A percentile compares a stretch with the other conserved stretches of the same genome.
Conservation (phyloP, 2,113 vertebrate genomes). For the Zosterops pallidus region DNA sequence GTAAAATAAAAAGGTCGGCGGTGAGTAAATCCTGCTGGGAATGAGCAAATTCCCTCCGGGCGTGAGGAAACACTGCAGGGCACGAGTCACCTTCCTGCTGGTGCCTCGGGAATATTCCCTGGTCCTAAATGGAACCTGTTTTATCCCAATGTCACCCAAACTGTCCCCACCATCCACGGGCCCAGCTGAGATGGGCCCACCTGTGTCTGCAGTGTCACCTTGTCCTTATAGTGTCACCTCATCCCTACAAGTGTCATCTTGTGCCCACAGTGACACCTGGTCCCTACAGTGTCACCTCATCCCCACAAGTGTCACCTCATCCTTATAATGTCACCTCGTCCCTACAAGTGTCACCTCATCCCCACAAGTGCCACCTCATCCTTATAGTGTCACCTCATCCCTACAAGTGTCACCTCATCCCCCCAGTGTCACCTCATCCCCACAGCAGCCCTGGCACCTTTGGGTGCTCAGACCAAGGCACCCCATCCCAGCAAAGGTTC, state of each 20-base stretch:
- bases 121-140: fast-evolving
- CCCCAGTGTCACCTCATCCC: background rate
- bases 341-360: background rate
- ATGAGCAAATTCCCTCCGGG: too few species aligned
- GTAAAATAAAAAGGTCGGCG: background rate
- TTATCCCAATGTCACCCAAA: fast-evolving
- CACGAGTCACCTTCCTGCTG: background rate
- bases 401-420: fast-evolving
- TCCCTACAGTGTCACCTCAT: too few species aligned
- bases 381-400: fast-evolving
- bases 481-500: background rate
- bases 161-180: fast-evolving
- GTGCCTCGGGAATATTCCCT: background rate
- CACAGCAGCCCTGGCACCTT: background rate
- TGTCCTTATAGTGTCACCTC: too few species aligned
- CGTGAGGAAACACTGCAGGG: too few species aligned
- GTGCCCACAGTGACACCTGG: background rate
- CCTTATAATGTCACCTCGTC: background rate
- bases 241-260: background rate
- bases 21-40: too few species aligned
- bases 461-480: background rate
- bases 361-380: background rate
- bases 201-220: background rate
- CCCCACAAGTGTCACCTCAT: fast-evolving
- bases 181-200: too few species aligned